phyloP scores from a whole-genome alignment of 2,113 vertebrate species.

The Zosterops pallidus region DNA sequence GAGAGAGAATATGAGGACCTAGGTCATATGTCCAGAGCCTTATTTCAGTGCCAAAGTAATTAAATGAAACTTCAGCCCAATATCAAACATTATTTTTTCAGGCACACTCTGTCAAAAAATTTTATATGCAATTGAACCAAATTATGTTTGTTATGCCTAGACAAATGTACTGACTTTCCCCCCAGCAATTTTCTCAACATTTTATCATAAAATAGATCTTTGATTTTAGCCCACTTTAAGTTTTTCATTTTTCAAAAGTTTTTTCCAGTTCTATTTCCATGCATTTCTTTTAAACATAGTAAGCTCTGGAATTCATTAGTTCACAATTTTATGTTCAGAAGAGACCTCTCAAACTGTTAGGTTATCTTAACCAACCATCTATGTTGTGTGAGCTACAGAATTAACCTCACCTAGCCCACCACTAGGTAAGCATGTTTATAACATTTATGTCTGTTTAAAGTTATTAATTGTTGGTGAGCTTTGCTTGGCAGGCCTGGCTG shows the following conservation, averaged over 20 bases:
- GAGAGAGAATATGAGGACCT: background rate
- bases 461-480: background rate
- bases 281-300: background rate
- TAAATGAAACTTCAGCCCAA: background rate
- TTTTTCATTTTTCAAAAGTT: background rate
- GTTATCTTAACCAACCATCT: background rate
- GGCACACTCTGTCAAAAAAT: background rate
- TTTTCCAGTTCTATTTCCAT: background rate
- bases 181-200: background rate
- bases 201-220: background rate
- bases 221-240: background rate
- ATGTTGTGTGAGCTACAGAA: accelerated
- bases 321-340: background rate
- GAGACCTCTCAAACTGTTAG: background rate
- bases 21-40: background rate
- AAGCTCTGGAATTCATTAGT: background rate
- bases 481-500: background rate
- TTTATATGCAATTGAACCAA: background rate
- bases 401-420: background rate
- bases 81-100: background rate
- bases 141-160: background rate
- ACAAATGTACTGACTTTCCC: background rate
- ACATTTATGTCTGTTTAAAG: background rate
- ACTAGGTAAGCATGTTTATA: background rate
- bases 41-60: background rate